Evolutionary conservation across 1,140 invertebrate genomes (phyloP), one percentile per base, ranked within the genome.

Genomic region (Drosophila lacteicornis): DNA sequence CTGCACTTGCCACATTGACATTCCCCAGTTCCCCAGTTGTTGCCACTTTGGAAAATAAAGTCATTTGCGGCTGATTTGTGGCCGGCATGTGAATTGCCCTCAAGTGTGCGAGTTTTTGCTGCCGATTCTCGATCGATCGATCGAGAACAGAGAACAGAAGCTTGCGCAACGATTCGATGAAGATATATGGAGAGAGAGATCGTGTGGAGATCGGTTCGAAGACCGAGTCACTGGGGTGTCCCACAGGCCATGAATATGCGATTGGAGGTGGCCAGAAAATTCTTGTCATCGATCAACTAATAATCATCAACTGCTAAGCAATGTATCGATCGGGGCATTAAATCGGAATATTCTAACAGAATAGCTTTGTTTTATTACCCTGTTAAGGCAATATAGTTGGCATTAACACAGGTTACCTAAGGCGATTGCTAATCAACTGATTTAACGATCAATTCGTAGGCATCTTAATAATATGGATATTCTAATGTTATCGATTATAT

Each of bases 61-160:
- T 69, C 63, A 80, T 80, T 80, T 80, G 78, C 57, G 79, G 71
- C 59, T 73, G 65, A 82, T 66, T 71, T 84, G 82, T 63, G 79
- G 81, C 69, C 70, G 59, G 80, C 80, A 85, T 77, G 57, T 68
- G 53, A 66, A 80, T 80, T 77, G 53, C 49, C 59, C 75, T 79
- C 80, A 62, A 83, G 69, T 83, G 70, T 82, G 71, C 76, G 57
- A 65, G 65, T 73, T 73, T 60, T 59, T 74, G 59, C 51, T 51
- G 65, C 69, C 38, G 42, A 17, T 30, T 30, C 27, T 43, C 61
- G 50, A 43, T 74, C 68, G 42, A 15, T 40, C 50, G 66, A 36
- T 65, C 38, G 43, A 53, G 36, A 47, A 58, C 27, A 62, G 63
- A 56, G n/a, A 50, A 49, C 50, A 70, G 53, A 43, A 73, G 67